Conservation (phyloP, 1,140 invertebrate genomes). For the Drosophila chauvacae region DNA sequence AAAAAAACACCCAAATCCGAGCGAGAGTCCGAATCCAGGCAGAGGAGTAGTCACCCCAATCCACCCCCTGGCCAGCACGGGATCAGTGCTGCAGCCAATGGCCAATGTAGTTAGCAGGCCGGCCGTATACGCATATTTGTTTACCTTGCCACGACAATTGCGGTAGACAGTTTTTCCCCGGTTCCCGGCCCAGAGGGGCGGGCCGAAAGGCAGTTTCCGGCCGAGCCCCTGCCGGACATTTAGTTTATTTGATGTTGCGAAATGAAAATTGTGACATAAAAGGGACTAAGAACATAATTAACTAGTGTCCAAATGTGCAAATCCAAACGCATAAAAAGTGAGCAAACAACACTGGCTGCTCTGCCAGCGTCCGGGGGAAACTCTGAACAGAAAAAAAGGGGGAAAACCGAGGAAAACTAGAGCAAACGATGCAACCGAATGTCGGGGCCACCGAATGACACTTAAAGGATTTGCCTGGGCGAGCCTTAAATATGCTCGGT, state of each 20-base stretch:
- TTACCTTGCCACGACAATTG: constrained; percentile 83
- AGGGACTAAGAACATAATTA: constrained; percentile 83
- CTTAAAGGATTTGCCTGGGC: constrained; percentile 73
- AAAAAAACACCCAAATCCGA: constrained; percentile 23
- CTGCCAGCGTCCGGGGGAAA: constrained; percentile 7
- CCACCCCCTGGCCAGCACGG: constrained; percentile 15
- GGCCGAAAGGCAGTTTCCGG: constrained; percentile 21
- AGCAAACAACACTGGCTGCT: constrained; percentile 43
- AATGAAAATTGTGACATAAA: constrained; percentile 84
- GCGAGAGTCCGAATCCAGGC: not conserved
- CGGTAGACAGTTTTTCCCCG: constrained; percentile 50
- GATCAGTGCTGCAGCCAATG: constrained; percentile 68
- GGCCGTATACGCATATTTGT: constrained; percentile 71
- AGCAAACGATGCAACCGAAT: constrained; percentile 53
- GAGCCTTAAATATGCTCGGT: constrained; percentile 59
- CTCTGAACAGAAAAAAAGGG: constrained; percentile 1
- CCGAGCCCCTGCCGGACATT: constrained; percentile 56
- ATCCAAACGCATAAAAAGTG: constrained; percentile 79
- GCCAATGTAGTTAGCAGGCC: constrained; percentile 71
- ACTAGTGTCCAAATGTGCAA: constrained; percentile 80
- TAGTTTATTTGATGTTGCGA: constrained; percentile 82
- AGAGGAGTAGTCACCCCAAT: constrained; percentile 1
- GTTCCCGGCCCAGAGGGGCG: constrained; percentile 1
- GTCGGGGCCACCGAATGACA: constrained; percentile 61
- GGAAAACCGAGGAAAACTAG: constrained; percentile 20